Evolutionary conservation across 1,140 invertebrate genomes (phyloP).

Genomic region (Diabrotica undecimpunctata): DNA sequence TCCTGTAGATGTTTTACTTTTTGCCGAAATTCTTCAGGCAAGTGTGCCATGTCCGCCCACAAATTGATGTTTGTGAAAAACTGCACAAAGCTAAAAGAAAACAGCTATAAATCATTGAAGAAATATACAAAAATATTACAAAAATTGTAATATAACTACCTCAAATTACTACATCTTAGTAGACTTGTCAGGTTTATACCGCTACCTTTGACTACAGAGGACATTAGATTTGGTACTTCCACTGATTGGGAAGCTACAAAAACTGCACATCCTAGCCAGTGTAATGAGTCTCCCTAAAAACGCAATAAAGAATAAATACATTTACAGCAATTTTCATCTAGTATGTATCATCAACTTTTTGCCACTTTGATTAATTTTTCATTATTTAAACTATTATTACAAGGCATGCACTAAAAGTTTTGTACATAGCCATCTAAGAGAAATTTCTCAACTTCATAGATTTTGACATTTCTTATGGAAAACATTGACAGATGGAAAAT

Average conservation of each 20-base stretch:
- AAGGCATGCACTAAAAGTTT: too few relatives aligned
- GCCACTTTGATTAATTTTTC: too few relatives aligned
- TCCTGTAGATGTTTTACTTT: slow-evolving; percentile 84
- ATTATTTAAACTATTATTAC: too few relatives aligned
- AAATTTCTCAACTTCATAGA: too few relatives aligned
- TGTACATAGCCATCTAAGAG: too few relatives aligned
- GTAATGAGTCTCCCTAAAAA: slow-evolving; percentile 80
- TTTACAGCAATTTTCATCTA: background rate
- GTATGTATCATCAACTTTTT: background rate
- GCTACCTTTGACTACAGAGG: slow-evolving; percentile 77
- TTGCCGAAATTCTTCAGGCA: slow-evolving; percentile 77
- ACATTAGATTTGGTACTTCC: slow-evolving; percentile 75
- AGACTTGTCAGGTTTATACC: slow-evolving; percentile 88
- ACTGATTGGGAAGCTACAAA: slow-evolving; percentile 86
- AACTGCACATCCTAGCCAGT: slow-evolving; percentile 93
- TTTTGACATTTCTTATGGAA: too few relatives aligned
- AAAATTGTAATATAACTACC: slow-evolving; percentile 52
- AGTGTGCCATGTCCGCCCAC: slow-evolving; percentile 92
- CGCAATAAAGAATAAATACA: slow-evolving; percentile 18
- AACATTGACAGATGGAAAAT: too few relatives aligned
- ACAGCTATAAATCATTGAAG: background rate
- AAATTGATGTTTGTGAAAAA: slow-evolving; percentile 95
- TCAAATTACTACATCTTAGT: slow-evolving; percentile 82
- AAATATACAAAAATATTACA: too few relatives aligned
- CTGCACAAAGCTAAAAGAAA: slow-evolving; percentile 73